Conservation (phyloP, 2,113 vertebrate species). For the Rhinolophus sinicus region DNA sequence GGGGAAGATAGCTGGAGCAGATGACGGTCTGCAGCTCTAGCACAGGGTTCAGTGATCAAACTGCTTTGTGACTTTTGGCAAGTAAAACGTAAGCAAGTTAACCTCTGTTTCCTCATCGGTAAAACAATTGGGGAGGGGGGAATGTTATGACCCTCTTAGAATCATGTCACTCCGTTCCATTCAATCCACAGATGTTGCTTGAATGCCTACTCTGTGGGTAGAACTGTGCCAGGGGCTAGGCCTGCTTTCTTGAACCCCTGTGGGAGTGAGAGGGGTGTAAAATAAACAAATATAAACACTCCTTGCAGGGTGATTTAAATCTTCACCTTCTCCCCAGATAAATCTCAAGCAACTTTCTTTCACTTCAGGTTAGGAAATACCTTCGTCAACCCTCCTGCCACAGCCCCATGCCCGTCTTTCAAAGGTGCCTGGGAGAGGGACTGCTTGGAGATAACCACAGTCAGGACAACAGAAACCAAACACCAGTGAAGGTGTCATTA, state of each 20-base stretch:
- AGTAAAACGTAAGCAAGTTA: background rate
- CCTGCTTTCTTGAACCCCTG: background rate
- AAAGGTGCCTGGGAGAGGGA: background rate
- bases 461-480: slow-evolving; percentile 80
- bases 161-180: background rate
- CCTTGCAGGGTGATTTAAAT: background rate
- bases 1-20: background rate
- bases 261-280: background rate
- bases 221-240: background rate
- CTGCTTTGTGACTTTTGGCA: background rate
- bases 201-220: background rate
- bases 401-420: background rate
- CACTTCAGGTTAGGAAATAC: background rate
- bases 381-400: background rate
- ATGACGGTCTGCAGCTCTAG: background rate
- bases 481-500: slow-evolving; percentile 52
- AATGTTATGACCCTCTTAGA: background rate
- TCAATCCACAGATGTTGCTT: background rate
- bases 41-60: background rate
- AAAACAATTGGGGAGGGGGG: background rate
- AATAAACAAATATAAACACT: background rate
- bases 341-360: background rate
- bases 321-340: background rate
- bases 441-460: slow-evolving; percentile 63
- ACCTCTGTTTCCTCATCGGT: background rate